Conservation (phyloP, 2,888 invertebrate species). For the Seladonia tumulorum region DNA sequence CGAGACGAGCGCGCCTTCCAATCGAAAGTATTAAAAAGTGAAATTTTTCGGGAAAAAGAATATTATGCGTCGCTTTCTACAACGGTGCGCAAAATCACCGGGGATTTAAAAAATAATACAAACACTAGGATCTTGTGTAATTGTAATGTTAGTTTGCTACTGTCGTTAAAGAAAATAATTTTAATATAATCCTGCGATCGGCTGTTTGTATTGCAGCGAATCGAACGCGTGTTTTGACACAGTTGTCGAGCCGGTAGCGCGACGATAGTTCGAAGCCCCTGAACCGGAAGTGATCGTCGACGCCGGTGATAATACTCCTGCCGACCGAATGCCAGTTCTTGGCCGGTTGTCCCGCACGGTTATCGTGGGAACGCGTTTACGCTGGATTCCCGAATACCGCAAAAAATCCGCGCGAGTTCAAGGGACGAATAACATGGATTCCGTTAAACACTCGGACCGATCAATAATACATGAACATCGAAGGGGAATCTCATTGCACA, state of each 20-base stretch:
- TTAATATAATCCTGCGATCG: no score
- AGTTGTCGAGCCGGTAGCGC: background rate
- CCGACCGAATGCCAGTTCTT: conserved; percentile 21
- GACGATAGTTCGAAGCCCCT: background rate
- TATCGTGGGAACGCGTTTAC: conserved; percentile 49
- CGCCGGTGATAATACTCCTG: conserved; percentile 17
- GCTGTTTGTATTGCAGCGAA: background rate
- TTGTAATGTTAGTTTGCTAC: no score
- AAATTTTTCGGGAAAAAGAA: background rate
- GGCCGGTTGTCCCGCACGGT: background rate
- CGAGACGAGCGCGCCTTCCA: background rate
- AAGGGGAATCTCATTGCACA: conserved; percentile 37
- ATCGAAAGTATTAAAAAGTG: background rate
- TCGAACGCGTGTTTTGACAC: background rate
- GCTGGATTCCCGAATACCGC: conserved; percentile 17
- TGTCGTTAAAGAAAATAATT: no score
- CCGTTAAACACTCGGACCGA: conserved; percentile 28
- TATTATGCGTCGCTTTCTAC: no score
- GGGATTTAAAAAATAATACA: no score
- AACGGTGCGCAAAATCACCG: no score
- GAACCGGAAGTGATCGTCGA: conserved; percentile 16
- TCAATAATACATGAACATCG: conserved; percentile 53
- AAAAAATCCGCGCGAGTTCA: conserved; percentile 26
- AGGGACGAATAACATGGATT: conserved; percentile 15
- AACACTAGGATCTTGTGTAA: no score